Evolutionary conservation across 1,140 invertebrate species (phyloP), one percentile per base, ranked within the genome.

Genomic region (Rhagoletis pomonella): DNA sequence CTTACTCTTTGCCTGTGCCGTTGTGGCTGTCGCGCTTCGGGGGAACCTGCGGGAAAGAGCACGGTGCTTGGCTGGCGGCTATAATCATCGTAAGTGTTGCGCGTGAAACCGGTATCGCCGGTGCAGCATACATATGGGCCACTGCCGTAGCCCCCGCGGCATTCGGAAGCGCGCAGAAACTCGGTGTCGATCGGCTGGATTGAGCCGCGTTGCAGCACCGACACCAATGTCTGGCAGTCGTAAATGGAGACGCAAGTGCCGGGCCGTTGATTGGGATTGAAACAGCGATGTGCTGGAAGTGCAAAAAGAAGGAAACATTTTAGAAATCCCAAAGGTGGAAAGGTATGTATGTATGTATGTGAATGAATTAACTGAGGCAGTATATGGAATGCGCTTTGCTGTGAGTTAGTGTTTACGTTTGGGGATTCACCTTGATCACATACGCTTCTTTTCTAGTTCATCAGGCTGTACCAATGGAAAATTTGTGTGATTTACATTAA

Each of bases 101-200:
- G 81, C 17, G 77, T 69, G 58, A 90, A 92, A 9, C 90, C 91
- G 6, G 90, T 92, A 42, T 92, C 91, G 10, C 89, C 87, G 1
- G 91, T 91, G 85, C 91, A 92, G 85, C 91, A 92, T 0, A 92
- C 90, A 87, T 89, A 81, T 2, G 91, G 91, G 0, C 85, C 87
- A 55, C 86, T 89, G 9, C 91, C 89, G 1, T 39, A 73, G n/a
- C 91, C 91, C 62, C 89, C 87, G 58, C 5, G 29, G 62, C 88
- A 92, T 69, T 88, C 62, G 4, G 91, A 92, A n/a, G 86, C 89
- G 12, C 85, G 86, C 4, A 92, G 85, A 62, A 92, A 92, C 50
- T 89, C 86, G 59, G 88, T 91, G 10, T 89, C 89, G 9, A 59
- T 17, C 10, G 85, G 81, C 7, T 89, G 89, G 29, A 92, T 59